Evolutionary conservation across 2,797 vertebrate species (phyloP).

Genomic region (Gymnothorax javanicus): DNA sequence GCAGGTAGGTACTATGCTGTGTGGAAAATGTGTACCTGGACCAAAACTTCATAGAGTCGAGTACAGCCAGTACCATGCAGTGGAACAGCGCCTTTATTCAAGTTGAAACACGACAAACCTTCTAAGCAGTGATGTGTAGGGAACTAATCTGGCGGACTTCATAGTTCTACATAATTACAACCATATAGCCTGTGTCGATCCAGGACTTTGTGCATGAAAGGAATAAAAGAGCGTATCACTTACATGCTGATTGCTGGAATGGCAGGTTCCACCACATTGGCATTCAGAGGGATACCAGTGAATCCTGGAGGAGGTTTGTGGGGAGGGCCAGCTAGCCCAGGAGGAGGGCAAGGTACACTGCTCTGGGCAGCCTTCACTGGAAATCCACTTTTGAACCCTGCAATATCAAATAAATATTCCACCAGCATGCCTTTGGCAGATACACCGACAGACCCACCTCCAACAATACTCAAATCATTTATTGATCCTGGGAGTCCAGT

Average conservation of each 20-base stretch:
- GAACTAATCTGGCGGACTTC: background rate
- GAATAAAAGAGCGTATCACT: slow-evolving; percentile 56
- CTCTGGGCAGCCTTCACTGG: slow-evolving; percentile 71
- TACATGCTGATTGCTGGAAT: slow-evolving; percentile 76
- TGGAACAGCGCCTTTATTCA: background rate
- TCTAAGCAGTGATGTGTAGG: too few relatives aligned
- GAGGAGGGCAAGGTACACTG: slow-evolving; percentile 72
- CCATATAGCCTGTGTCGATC: background rate
- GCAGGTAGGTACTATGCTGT: too few relatives aligned
- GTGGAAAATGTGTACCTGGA: too few relatives aligned
- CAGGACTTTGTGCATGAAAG: background rate
- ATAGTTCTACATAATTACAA: background rate
- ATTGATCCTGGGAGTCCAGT: too few relatives aligned
- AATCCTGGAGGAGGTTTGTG: slow-evolving; percentile 95
- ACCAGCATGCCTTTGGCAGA: background rate
- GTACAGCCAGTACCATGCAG: too few relatives aligned
- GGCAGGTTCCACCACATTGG: slow-evolving; percentile 72
- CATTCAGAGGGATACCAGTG: slow-evolving; percentile 82
- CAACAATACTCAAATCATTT: background rate
- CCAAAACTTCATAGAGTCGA: too few relatives aligned
- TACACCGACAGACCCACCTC: background rate
- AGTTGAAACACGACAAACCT: background rate
- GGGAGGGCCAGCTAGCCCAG: slow-evolving; percentile 75
- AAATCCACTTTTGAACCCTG: slow-evolving; percentile 89
- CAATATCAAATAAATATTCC: background rate